Base-by-base conservation (phyloP, 2,888 invertebrate genomes). In the Metacarcinus magister region DNA sequence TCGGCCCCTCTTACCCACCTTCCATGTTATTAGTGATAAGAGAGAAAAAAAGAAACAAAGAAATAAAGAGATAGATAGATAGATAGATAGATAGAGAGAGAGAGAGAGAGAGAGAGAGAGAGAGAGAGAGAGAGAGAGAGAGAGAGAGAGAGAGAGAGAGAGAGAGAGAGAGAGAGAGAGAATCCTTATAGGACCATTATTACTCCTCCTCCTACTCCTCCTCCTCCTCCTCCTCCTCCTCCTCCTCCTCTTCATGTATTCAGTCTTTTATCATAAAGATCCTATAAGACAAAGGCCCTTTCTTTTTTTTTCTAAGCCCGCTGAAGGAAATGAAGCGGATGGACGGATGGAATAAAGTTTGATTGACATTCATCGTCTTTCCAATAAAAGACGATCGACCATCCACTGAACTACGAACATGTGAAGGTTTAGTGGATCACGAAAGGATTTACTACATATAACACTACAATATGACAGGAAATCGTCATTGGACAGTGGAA, bases 111-210 rank as follows among this genome's bases (percentile, higher is more conserved):
- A 39, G 7, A 60, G 60, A 93, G 28, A 60, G 60, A 93, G 19
- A 60, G 39, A 32, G 54, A 60, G 93, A 93, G 93, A 60, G 60
- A 93, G 60, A 54, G 39, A 60, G 32, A 93, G 39, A 60, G 39
- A 32, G 93, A 60, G 39, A 93, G 93, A 39, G 39, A 93, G 93
- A 39, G 23, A 93, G 93, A 28, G 8, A 60, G 93, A 93, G 39
- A 60, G 39, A 54, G 67, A 60, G 39, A 60, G 19, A 60, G 39
- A n/a, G 7, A 67, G 43, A 67, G 75, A 5, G 44, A 93, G 23
- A 75, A 8, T 23, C 91, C 91, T 8, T 44, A 91, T 23, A 28
- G 44, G 16, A 91, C 23, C 46, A 19, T 44, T 46, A 44, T n/a
- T 23, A 23, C 13, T 10, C 32, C 1, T 39, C 1, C 32, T 4